phyloP scores from a whole-genome alignment of 2,797 vertebrate species.

The Nothura maculosa region DNA sequence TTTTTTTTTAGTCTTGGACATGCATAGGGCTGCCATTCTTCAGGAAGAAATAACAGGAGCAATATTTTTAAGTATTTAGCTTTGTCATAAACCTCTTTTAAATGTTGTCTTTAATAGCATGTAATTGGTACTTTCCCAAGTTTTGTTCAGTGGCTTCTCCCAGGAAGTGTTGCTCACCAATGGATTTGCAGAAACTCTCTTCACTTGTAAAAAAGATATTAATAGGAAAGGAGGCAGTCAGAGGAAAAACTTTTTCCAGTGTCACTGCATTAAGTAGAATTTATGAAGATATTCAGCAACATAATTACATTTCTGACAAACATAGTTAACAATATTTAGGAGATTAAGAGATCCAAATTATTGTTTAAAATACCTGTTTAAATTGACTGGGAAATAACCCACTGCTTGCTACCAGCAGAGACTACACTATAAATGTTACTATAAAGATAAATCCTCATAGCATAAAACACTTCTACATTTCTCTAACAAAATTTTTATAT shows the following conservation, averaged over 20 bases:
- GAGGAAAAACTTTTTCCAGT: not conserved
- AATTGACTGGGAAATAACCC: not conserved
- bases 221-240: not conserved
- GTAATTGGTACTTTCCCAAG: not conserved
- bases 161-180: not conserved
- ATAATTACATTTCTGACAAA: not conserved
- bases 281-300: not conserved
- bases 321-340: fast-evolving
- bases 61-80: constrained; percentile 1
- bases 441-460: not conserved
- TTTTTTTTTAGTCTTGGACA: not conserved
- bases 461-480: not conserved
- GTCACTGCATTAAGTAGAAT: not conserved
- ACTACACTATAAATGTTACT: not conserved
- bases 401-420: not conserved
- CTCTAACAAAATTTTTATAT: not conserved
- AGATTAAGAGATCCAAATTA: not conserved
- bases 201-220: not conserved
- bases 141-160: not conserved
- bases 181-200: not conserved
- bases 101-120: not conserved
- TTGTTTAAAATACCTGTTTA: not conserved
- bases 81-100: not conserved
- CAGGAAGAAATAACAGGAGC: not conserved
- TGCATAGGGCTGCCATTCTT: not conserved